Percentiles rank a stretch among this genome's conserved stretches.
Conservation (phyloP, 2,888 invertebrate genomes). For the Pyrrhopygopsis socrates region DNA sequence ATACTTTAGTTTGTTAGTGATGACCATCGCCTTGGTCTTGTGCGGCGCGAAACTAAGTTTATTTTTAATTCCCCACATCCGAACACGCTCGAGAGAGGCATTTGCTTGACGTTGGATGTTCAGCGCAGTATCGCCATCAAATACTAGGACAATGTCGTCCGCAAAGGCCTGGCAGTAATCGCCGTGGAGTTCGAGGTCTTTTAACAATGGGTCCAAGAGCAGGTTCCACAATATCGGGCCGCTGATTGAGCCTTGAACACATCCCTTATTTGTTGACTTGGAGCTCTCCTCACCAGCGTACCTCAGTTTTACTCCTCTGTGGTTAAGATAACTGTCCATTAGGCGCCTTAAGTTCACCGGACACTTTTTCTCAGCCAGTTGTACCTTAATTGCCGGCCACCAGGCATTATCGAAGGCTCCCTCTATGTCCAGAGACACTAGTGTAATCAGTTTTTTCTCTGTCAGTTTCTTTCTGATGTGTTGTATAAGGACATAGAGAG, state of each 20-base stretch:
- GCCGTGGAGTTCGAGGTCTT: conserved; percentile 32
- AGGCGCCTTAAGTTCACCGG: conserved; percentile 14
- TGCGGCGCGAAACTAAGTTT: too few relatives aligned
- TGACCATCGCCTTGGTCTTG: too few relatives aligned
- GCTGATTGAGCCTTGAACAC: conserved; percentile 49
- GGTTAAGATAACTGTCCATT: conserved; percentile 29
- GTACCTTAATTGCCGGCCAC: conserved; percentile 58
- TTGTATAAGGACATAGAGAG: conserved; percentile 39
- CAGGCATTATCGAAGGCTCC: conserved; percentile 72
- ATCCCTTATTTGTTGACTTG: conserved; percentile 17
- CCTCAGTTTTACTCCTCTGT: too few relatives aligned
- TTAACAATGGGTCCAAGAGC: conserved; percentile 58
- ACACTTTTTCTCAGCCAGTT: conserved; percentile 39
- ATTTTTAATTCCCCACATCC: too few relatives aligned
- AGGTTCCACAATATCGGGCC: conserved; percentile 75
- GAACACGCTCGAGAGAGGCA: too few relatives aligned
- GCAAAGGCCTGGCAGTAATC: conserved; percentile 66
- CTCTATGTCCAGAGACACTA: conserved; percentile 70
- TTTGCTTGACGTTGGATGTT: too few relatives aligned
- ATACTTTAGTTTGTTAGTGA: too few relatives aligned
- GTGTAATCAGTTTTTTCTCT: too few relatives aligned
- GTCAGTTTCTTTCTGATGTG: neutral
- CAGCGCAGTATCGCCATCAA: conserved; percentile 9
- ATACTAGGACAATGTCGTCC: conserved; percentile 43
- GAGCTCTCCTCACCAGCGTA: too few relatives aligned